Conservation (phyloP, 2,797 vertebrate species). For the Amblyraja radiata region DNA sequence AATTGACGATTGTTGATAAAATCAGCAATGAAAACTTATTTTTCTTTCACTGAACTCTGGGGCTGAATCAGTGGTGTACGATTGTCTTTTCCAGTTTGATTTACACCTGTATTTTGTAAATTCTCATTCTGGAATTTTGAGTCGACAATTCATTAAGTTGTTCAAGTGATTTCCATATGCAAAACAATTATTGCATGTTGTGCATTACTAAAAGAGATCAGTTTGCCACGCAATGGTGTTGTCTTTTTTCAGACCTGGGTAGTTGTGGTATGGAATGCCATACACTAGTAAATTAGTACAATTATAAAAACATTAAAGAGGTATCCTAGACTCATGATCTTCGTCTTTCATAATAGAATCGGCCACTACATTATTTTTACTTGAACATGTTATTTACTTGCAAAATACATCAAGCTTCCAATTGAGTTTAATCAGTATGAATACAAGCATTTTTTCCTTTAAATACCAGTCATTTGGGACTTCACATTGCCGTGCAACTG, state of each 20-base stretch:
- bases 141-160: not conserved
- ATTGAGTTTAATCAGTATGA: conserved; percentile 44
- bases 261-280: not conserved
- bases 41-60: not conserved
- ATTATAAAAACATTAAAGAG: not conserved
- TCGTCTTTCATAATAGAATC: not conserved
- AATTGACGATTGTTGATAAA: not conserved
- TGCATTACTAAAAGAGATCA: not conserved
- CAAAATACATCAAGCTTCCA: conserved; percentile 2
- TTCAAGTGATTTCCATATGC: not conserved
- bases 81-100: not conserved
- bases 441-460: conserved; percentile 42
- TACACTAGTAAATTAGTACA: not conserved
- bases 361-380: not conserved
- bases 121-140: not conserved
- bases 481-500: conserved; percentile 23
- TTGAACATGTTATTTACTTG: not conserved
- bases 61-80: not conserved
- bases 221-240: not conserved
- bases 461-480: conserved; percentile 44
- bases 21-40: not conserved
- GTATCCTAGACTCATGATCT: not conserved
- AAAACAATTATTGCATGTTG: too few relatives aligned
- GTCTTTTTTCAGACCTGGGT: not conserved
- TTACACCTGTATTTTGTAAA: too few relatives aligned